A percentile compares a stretch with the other conserved stretches of the same genome.
Evolutionary conservation across 2,113 vertebrate species (phyloP).

Genomic region (Cichladusa arquata): DNA sequence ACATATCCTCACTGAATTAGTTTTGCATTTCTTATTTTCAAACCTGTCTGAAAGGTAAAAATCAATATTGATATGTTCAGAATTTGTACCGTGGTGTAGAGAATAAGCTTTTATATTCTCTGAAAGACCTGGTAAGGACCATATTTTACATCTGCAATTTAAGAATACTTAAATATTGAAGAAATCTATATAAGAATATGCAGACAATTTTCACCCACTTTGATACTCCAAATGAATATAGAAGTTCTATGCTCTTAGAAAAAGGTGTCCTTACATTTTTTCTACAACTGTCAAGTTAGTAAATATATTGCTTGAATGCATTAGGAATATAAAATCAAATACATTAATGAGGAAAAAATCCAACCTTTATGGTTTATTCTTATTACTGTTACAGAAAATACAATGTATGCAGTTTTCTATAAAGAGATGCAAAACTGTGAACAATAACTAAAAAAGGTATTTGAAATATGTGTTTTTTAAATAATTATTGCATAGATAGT

Average conservation of each 20-base stretch:
- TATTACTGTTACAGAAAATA: background rate
- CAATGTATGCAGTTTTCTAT: background rate
- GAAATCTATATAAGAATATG: background rate
- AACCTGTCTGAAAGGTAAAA: background rate
- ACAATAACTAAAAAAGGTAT: background rate
- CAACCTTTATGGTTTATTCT: background rate
- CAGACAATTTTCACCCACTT: background rate
- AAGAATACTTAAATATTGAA: background rate
- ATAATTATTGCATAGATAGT: background rate
- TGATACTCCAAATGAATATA: background rate
- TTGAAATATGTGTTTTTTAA: background rate
- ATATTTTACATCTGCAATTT: background rate
- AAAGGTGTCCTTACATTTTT: background rate
- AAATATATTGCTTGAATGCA: background rate
- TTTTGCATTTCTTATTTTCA: conserved; percentile 1
- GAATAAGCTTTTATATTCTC: background rate
- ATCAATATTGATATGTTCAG: background rate
- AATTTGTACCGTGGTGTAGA: background rate
- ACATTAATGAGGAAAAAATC: background rate
- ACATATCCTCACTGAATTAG: background rate
- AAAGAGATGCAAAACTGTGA: background rate
- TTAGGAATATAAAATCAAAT: background rate
- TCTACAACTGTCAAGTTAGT: background rate
- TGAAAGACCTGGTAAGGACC: background rate
- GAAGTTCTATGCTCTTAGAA: background rate